Evolutionary conservation across 2,797 vertebrate species (phyloP).

Genomic region (Lacerta agilis): DNA sequence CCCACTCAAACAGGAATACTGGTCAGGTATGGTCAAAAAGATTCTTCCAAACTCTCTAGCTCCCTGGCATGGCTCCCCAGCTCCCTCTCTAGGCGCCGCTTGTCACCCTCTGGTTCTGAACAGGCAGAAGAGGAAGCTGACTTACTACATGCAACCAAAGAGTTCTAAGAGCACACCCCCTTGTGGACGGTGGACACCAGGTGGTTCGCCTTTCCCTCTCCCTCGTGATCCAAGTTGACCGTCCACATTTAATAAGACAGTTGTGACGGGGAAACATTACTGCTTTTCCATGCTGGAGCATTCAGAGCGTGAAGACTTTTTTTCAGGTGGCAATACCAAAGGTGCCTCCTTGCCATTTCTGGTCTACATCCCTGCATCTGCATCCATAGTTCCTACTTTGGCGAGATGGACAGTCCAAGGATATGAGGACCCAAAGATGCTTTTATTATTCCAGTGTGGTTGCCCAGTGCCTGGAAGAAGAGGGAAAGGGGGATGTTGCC

Average conservation of each 20-base stretch:
- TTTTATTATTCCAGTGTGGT: not conserved
- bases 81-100: not conserved
- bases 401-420: not conserved
- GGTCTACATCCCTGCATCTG: not conserved
- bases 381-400: not conserved
- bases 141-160: slow-evolving; percentile 27
- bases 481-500: not conserved
- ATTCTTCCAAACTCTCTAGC: not conserved
- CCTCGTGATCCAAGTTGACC: not conserved
- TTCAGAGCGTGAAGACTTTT: not conserved
- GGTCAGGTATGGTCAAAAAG: not conserved
- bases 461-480: slow-evolving; percentile 11
- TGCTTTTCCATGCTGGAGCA: not conserved
- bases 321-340: slow-evolving; percentile 7
- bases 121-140: not conserved
- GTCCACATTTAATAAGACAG: not conserved
- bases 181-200: not conserved
- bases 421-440: slow-evolving; percentile 2
- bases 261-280: not conserved
- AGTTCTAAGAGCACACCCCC: not conserved
- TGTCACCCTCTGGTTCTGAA: not conserved
- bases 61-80: not conserved
- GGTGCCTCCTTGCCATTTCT: slow-evolving; percentile 4
- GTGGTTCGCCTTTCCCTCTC: not conserved
- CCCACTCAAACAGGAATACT: not conserved